A percentile compares a stretch with the other conserved stretches of the same genome.
phyloP scores from a whole-genome alignment of 2,113 vertebrate genomes.

The Amia ocellicauda region DNA sequence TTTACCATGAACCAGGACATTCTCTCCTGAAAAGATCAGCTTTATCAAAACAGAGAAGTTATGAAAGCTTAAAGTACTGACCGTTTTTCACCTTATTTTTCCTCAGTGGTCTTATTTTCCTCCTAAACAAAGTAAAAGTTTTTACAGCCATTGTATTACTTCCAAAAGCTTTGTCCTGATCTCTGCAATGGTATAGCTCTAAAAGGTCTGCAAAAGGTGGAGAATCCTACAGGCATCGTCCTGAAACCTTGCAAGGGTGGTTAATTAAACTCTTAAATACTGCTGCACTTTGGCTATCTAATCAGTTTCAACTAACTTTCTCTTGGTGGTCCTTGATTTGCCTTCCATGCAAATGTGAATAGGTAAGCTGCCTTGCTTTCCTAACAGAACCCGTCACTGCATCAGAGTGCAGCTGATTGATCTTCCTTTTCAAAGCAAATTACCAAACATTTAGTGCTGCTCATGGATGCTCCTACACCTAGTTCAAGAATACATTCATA shows the following conservation, averaged over 20 bases:
- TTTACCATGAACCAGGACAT: not conserved
- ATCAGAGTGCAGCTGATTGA: constrained; percentile 25
- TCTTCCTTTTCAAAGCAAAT: constrained; percentile 23
- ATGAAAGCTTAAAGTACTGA: constrained; percentile 28
- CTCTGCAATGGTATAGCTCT: constrained; percentile 21
- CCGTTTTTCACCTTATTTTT: constrained; percentile 23
- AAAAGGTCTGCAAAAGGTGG: too few species aligned
- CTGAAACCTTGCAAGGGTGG: too few species aligned
- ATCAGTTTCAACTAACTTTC: constrained; percentile 26
- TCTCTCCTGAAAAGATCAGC: not conserved
- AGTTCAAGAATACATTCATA: not conserved
- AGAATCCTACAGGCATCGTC: too few species aligned
- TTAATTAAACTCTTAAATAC: too few species aligned
- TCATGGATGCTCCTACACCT: constrained; percentile 12
- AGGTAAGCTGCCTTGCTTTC: constrained; percentile 30
- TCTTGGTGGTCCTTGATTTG: constrained; percentile 31
- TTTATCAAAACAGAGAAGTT: constrained; percentile 3
- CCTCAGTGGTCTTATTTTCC: constrained; percentile 31
- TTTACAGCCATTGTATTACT: constrained; percentile 11
- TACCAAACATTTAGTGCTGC: constrained; percentile 6
- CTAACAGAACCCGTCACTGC: constrained; percentile 30
- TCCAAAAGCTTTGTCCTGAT: constrained; percentile 28
- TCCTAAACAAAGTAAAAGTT: constrained; percentile 35
- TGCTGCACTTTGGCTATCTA: too few species aligned
- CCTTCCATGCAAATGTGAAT: constrained; percentile 28